phyloP scores from a whole-genome alignment of 2,113 vertebrate genomes.

The Catharus fuscescens region DNA sequence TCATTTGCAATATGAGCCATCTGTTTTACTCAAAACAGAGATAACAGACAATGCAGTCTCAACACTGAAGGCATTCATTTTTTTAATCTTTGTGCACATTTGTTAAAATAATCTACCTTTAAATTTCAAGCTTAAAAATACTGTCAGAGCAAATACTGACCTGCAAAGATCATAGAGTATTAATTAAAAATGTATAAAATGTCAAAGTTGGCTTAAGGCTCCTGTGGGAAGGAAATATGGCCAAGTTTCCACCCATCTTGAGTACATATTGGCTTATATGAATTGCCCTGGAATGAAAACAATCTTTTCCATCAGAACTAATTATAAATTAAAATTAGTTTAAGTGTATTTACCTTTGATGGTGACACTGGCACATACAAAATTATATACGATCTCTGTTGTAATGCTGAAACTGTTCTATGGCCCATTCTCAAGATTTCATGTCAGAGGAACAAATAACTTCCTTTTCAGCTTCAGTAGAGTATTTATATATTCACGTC shows the following conservation, averaged over 20 bases:
- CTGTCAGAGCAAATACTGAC: neutral
- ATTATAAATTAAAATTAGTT: neutral
- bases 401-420: neutral
- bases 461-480: neutral
- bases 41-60: conserved; percentile 48
- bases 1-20: conserved; percentile 58
- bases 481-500: neutral
- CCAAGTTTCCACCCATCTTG: neutral
- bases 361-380: neutral
- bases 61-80: neutral
- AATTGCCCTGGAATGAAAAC: neutral
- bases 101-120: conserved; percentile 47
- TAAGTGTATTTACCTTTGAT: neutral
- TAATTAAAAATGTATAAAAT: conserved; percentile 27
- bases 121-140: conserved; percentile 31
- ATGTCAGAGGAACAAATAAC: neutral
- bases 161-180: conserved; percentile 22
- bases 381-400: neutral
- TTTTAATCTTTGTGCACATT: conserved; percentile 1
- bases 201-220: neutral
- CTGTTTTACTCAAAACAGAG: conserved; percentile 55
- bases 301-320: neutral
- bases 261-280: neutral
- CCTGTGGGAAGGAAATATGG: neutral
- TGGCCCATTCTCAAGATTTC: neutral